Conservation (phyloP, 1,140 invertebrate species). For the Caenorhabditis briggsae region DNA sequence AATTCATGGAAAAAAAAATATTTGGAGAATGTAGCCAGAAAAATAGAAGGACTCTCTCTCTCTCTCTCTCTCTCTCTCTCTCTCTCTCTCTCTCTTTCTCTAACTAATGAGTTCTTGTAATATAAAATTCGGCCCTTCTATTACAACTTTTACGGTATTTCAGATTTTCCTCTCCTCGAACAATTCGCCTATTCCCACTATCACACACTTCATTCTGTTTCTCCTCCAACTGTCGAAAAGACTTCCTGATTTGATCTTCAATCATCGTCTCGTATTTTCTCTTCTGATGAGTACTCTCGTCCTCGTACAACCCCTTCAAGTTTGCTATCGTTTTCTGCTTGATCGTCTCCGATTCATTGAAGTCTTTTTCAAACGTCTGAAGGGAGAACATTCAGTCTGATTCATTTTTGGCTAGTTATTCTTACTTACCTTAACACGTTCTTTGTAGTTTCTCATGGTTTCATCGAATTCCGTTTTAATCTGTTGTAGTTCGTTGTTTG, state of each 20-base stretch:
- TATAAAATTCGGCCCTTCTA: no score
- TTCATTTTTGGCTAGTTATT: no score
- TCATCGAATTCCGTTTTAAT: constrained; percentile 46
- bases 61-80: no score
- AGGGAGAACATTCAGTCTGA: neutral
- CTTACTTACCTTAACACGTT: neutral
- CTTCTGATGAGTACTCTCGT: constrained; percentile 45
- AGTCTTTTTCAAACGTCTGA: constrained; percentile 36
- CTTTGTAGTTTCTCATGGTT: constrained; percentile 33
- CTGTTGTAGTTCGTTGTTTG: constrained; percentile 26
- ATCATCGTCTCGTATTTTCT: constrained; percentile 50
- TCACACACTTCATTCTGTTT: constrained; percentile 36
- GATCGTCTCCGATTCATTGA: constrained; percentile 48
- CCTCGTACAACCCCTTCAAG: constrained; percentile 47
- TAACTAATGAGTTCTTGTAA: no score
- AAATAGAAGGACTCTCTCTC: no score
- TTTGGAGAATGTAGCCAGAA: no score
- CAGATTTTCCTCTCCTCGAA: no score
- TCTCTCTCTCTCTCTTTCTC: no score
- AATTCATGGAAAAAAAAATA: no score
- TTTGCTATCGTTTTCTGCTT: constrained; percentile 39
- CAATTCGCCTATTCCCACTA: no score
- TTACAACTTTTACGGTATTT: no score
- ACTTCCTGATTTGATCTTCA: constrained; percentile 50
- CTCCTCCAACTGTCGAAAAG: constrained; percentile 45